Evolutionary conservation across 37 sponge, comb jelly and placozoan genomes (phyloP).

Genomic region (Eunapius fragilis): DNA sequence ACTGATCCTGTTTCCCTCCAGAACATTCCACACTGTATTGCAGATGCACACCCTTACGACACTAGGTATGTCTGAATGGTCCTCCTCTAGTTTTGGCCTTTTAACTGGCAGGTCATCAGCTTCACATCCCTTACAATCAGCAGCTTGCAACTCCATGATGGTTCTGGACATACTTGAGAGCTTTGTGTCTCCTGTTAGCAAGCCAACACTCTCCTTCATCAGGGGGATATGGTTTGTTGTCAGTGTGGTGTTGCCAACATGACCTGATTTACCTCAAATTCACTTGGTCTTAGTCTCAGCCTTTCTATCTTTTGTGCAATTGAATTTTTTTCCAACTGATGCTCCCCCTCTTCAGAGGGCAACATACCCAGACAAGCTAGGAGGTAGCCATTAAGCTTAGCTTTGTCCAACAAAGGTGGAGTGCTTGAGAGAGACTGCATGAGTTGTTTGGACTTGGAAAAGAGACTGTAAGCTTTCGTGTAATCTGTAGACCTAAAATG

Average conservation of each 20-base stretch:
- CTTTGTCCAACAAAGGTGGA: conserved; percentile 5
- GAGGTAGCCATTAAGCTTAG: conserved; percentile 34
- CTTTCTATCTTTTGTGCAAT: background rate
- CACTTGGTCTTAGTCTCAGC: background rate
- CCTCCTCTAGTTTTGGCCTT: conserved; percentile 1
- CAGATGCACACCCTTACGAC: conserved; percentile 5
- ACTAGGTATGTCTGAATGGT: background rate
- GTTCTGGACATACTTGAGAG: background rate
- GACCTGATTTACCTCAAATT: background rate
- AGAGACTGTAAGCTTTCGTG: conserved; percentile 3
- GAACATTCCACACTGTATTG: conserved; percentile 11
- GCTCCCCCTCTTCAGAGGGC: background rate
- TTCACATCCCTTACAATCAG: background rate
- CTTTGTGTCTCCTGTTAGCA: background rate
- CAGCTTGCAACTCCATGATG: background rate
- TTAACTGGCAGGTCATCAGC: background rate
- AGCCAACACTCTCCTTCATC: background rate
- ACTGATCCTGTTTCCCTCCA: conserved; percentile 25
- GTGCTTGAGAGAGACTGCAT: background rate
- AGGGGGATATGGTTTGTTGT: background rate
- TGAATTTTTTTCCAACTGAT: background rate
- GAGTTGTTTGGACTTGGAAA: background rate
- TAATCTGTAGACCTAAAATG: conserved; percentile 44
- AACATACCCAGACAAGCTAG: conserved; percentile 25
- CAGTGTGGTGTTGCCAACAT: background rate